Evolutionary conservation across 2,797 vertebrate species (phyloP), one percentile per base, ranked within the genome.

Genomic region (Salarias fasciatus): DNA sequence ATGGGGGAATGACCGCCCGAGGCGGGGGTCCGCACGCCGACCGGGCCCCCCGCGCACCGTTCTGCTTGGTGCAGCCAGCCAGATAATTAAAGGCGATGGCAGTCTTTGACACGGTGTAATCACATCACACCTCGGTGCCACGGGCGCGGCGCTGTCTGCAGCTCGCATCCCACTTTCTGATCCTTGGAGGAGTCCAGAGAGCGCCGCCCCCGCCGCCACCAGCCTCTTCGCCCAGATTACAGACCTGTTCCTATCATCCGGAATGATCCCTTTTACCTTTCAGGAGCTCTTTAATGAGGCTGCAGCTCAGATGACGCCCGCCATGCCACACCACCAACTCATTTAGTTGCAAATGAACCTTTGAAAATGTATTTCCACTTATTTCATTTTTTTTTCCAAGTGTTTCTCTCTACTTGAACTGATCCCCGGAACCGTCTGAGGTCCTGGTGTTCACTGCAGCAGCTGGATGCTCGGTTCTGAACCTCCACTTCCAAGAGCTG

Each of bases 11-110:
- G 71, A 56, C 61, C 61, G 79, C 82, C 83, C 1, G 38, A 40
- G 69, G 69, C 79, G 36, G 36, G 50, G 52, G 55, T 28, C 62
- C 42, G 63, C 5, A 38, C 70, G 72, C 44, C 42, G 64, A 73
- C 61, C 78, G 52, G 69, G 72, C 58, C 84, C 80, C 75, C 66
- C 12, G 68, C 72, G 65, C 4, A 80, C 82, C 84, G 77, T 85
- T 89, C 86, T 85, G 83, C 70, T 83, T 77, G 54, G 84, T 85
- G 88, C 90, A 90, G 76, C 67, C 80, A 81, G 75, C 70, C 86
- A 84, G 83, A 88, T 89, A 88, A 91, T 91, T 89, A 89, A 88
- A 88, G 69, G 49, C 78, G 86, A 90, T 86, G 76, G 83, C 81
- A 79, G 83, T 86, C 79, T 88, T 83, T 89, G 88, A 89, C 79